Percentiles rank a stretch among this genome's conserved stretches.
Conservation (phyloP, 1,140 invertebrate species). For the Whitmania pigra region DNA sequence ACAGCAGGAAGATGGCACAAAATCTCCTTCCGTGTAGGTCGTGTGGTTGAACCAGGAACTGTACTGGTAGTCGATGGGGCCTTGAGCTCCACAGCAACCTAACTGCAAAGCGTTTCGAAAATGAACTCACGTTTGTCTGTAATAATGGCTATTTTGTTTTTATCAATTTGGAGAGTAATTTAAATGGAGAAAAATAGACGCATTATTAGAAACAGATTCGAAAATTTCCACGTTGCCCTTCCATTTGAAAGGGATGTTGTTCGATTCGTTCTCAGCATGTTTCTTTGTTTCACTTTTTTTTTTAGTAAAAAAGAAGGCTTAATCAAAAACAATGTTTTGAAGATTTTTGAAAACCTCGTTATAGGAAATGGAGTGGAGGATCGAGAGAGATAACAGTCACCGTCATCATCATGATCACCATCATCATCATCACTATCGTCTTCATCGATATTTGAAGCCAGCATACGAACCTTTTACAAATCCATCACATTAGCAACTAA, state of each 20-base stretch:
- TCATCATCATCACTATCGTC: background rate
- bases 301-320: background rate
- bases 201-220: too few relatives aligned
- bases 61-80: slow-evolving; percentile 15
- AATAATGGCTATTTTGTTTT: too few relatives aligned
- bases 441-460: background rate
- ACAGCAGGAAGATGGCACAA: slow-evolving; percentile 19
- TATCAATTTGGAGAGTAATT: too few relatives aligned
- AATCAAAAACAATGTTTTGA: background rate
- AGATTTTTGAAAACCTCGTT: background rate
- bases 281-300: too few relatives aligned
- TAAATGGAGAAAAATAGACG: too few relatives aligned
- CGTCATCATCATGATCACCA: background rate
- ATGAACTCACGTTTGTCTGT: too few relatives aligned
- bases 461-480: too few relatives aligned
- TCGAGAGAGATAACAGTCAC: slow-evolving; percentile 25
- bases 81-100: slow-evolving; percentile 11
- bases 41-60: slow-evolving; percentile 22
- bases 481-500: too few relatives aligned
- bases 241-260: too few relatives aligned
- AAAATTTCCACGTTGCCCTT: too few relatives aligned
- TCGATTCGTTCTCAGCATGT: too few relatives aligned
- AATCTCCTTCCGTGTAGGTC: background rate
- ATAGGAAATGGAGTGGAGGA: slow-evolving; percentile 17
- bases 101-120: slow-evolving; percentile 9